phyloP scores from a whole-genome alignment of 2,888 invertebrate species.

The Agrotis puta region DNA sequence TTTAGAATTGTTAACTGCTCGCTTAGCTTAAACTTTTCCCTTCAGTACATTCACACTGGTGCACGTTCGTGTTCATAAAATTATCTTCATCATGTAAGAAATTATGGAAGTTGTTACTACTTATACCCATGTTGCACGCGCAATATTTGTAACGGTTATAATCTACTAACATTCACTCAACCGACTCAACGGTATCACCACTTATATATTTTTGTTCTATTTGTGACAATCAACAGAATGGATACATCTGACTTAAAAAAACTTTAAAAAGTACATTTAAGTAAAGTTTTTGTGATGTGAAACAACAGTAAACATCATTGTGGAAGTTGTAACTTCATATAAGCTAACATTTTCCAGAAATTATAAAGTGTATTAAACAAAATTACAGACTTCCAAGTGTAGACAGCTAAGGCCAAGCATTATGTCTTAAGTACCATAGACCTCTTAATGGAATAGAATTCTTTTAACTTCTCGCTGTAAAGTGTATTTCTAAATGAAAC shows the following conservation, averaged over 20 bases:
- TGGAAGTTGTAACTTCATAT: slow-evolving; percentile 2
- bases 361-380: slow-evolving; percentile 37
- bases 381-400: slow-evolving; percentile 44
- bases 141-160: slow-evolving; percentile 51
- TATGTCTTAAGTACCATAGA: slow-evolving; percentile 40
- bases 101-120: slow-evolving; percentile 47
- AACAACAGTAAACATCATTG: slow-evolving; percentile 15
- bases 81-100: slow-evolving; percentile 49
- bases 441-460: slow-evolving; percentile 39
- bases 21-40: slow-evolving; percentile 5
- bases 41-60: slow-evolving; percentile 19
- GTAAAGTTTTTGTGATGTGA: slow-evolving; percentile 9
- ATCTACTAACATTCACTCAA: slow-evolving; percentile 48
- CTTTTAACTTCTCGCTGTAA: slow-evolving; percentile 38
- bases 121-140: slow-evolving; percentile 45
- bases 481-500: slow-evolving; percentile 49
- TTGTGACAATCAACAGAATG: slow-evolving; percentile 39
- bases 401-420: slow-evolving; percentile 15
- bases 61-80: slow-evolving; percentile 48
- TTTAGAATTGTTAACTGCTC: slow-evolving; percentile 4
- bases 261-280: not conserved
- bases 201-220: slow-evolving; percentile 43
- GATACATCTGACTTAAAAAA: slow-evolving; percentile 8
- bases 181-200: slow-evolving; percentile 46
- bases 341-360: slow-evolving; percentile 47